Base-by-base conservation (phyloP, 2,113 vertebrate genomes). In the Thalassarche chlororhynchos region DNA sequence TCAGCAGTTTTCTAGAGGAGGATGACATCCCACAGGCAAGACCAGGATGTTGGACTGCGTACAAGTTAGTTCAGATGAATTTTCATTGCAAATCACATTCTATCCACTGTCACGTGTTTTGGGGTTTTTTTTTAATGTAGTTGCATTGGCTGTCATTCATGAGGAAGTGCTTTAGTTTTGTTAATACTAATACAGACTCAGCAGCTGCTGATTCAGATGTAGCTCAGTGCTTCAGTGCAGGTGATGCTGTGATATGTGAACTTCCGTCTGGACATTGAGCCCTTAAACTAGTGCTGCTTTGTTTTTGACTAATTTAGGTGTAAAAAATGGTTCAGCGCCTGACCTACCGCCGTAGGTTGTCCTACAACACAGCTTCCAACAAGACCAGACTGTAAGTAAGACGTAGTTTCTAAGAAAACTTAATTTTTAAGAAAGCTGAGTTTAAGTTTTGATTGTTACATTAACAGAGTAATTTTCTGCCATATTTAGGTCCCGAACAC, bases 341-440 rank as follows among this genome's bases (percentile, higher is more conserved):
- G 97, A 99, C 99, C 4, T 99, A 99, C 98, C 99, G 99, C 38
- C 99, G 99, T 98, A 99, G 99, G 99, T 98, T 99, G 91, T 99
- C 99, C 99, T 99, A 99, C 99, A 99, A 99, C 93, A 99, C 99
- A 58, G 98, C 99, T 92, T 99, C 99, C 74, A 99, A 99, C 98
- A 99, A 99, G 96, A 99, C 99, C 71, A 99, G 99, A 76, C 98
- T 99, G 99, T 99, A 97, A 99, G 99, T 99, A 75, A 69, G 38
- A 12, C 1, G 0, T 13, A 1, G 11, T 19, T 44, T 25, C 7
- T 40, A 4, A 17, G 7, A 4, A 58, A 17, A 17, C 3, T 3
- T 12, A 0, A 3, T 3, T 44, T 69, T 34, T 20, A 14, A 36
- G 20, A 15, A 38, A 17, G 1, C 2, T 2, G 1, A 18, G 8